Conservation (phyloP, 2,888 invertebrate genomes). For the Cylindroiulus punctatus region DNA sequence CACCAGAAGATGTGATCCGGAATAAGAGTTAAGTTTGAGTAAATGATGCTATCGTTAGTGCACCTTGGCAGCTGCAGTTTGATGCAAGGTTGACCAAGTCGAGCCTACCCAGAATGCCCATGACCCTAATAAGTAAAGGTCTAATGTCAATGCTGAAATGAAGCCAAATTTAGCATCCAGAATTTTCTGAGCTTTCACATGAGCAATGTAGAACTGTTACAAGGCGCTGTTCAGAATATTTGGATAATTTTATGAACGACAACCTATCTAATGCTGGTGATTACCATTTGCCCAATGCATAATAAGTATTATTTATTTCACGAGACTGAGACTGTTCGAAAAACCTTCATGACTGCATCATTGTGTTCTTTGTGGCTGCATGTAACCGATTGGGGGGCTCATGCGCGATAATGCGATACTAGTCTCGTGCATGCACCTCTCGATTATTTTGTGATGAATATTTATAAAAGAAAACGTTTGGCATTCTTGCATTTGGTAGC, state of each 20-base stretch:
- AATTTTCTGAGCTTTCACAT: not conserved
- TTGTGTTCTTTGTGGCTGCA: not conserved
- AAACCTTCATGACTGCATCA: not conserved
- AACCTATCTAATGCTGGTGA: not conserved
- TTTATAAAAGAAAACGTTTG: not conserved
- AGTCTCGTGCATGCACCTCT: not conserved
- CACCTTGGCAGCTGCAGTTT: not conserved
- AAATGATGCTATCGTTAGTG: not conserved
- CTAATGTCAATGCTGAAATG: not conserved
- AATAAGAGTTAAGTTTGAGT: not conserved
- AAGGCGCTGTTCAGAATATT: not conserved
- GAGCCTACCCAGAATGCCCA: not conserved
- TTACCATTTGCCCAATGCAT: not conserved
- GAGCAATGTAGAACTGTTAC: not conserved
- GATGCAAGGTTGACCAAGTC: not conserved
- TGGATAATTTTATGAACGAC: not conserved
- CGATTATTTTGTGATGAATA: slow-evolving; percentile 32
- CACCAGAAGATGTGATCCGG: not conserved
- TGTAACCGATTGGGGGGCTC: not conserved
- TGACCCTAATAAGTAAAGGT: not conserved
- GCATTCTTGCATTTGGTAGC: slow-evolving; percentile 4
- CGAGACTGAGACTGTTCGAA: not conserved
- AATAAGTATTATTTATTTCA: slow-evolving; percentile 26
- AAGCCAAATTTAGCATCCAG: not conserved
- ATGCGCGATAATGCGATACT: not conserved